These are phyloP conservation scores for Metopolophium dirhodum DNA, from an alignment of 1,140 invertebrate species.

Conservation along the genomic window DNA sequence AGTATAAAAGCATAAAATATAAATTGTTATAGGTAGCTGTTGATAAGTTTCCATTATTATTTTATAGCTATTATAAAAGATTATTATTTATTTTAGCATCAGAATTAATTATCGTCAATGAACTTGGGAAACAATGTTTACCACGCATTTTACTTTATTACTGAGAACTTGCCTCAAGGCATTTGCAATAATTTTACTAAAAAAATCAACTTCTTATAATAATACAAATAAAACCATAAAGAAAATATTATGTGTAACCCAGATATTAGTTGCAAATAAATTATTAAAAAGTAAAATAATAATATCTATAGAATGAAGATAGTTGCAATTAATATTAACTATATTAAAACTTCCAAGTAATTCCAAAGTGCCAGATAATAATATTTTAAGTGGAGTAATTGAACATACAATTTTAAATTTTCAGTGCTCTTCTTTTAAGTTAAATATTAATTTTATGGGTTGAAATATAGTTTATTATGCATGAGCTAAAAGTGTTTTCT, in stretches of 20 bases:
- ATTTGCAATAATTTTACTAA: background rate
- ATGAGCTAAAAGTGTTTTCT: slow-evolving; percentile 30
- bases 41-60: background rate
- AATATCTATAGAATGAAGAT: background rate
- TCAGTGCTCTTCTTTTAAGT: background rate
- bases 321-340: background rate
- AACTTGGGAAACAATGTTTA: background rate
- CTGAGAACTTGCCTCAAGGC: background rate
- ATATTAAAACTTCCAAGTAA: background rate
- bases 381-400: background rate
- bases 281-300: background rate
- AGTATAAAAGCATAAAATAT: background rate
- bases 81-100: background rate
- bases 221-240: background rate
- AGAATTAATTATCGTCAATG: background rate
- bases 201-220: background rate
- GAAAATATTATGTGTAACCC: background rate
- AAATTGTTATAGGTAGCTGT: background rate
- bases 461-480: background rate
- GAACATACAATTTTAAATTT: background rate
- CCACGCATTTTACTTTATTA: background rate
- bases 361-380: background rate
- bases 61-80: background rate
- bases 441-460: slow-evolving; percentile 15
- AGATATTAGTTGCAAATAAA: background rate